Evolutionary conservation across 2,888 invertebrate species (phyloP).

Genomic region (Osmoderma eremita): DNA sequence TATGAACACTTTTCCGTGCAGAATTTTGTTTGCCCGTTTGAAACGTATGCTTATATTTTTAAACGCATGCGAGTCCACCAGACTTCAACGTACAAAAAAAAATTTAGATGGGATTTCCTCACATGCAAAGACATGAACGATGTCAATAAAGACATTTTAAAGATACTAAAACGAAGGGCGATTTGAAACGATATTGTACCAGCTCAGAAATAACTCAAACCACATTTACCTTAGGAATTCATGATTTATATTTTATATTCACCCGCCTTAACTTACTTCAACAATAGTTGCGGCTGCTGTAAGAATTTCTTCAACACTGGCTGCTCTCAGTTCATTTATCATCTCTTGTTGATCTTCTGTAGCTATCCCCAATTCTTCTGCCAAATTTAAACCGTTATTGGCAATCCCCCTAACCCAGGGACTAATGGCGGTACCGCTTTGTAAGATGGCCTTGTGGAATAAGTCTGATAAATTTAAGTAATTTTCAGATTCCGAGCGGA

Average conservation of each 20-base stretch:
- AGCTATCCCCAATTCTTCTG: constrained; percentile 21
- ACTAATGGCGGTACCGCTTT: constrained; percentile 53
- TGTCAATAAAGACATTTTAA: too few relatives aligned
- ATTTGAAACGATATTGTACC: not conserved
- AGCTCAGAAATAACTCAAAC: not conserved
- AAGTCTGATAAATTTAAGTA: too few relatives aligned
- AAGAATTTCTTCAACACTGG: not conserved
- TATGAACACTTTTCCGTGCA: too few relatives aligned
- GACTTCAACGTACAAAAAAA: too few relatives aligned
- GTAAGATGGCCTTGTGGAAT: constrained; percentile 54
- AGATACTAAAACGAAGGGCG: too few relatives aligned
- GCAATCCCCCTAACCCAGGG: constrained; percentile 48
- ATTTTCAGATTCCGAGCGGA: too few relatives aligned
- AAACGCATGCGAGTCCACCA: too few relatives aligned
- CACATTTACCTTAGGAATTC: not conserved
- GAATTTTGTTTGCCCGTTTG: too few relatives aligned
- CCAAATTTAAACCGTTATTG: constrained; percentile 31
- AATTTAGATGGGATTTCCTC: too few relatives aligned
- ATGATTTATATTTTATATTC: too few relatives aligned
- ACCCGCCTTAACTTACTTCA: constrained; percentile 1
- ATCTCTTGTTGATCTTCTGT: constrained; percentile 26
- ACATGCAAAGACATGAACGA: too few relatives aligned
- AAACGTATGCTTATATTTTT: too few relatives aligned
- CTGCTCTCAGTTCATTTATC: not conserved
- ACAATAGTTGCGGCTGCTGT: not conserved